Evolutionary conservation across 2,113 vertebrate genomes (phyloP), one percentile per base, ranked within the genome.

Genomic region (Oryctolagus cuniculus): DNA sequence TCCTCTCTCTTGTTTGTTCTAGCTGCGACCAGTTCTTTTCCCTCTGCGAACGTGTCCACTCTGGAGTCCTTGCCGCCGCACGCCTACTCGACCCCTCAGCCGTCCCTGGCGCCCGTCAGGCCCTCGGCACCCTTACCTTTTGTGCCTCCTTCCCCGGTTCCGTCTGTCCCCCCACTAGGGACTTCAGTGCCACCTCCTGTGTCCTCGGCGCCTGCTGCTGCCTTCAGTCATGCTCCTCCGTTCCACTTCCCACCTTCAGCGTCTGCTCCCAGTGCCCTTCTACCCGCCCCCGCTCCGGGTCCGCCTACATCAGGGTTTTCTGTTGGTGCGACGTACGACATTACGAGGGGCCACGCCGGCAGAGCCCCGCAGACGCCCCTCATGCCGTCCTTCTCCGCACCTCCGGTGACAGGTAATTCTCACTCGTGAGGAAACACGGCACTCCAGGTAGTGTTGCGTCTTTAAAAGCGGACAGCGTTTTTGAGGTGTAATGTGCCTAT

Each of bases 311-410:
- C 99, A 0, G 99, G 98, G 67, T 99, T 99, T 98, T 98, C 98
- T 2, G 66, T 98, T 58, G 98, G 98, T 61, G 97, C 98, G 17
- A 92, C 98, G 13, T 99, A 99, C 16, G 99, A 99, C 96, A 99
- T 99, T 95, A 99, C 99, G 2, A 98, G 98, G 72, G 99, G 99
- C 12, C 99, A 99, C 0, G 99, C 99, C 1, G 99, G 99, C 16
- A 98, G 99, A 96, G 99, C 99, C 0, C 99, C 99, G 10, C 99
- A 99, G 98, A 99, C 99, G 1, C 99, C 99, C 0, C 97, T 99
- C 93, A 99, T 99, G 99, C 99, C 99, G 0, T 99, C 99, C 0
- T 99, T 99, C 98, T 99, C 99, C 91, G 98, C 97, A 12, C 91
- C 98, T 66, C 84, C 98, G 0, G 98, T 99, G 87, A 97, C 99